These are phyloP conservation scores for Cheilosia vulpina DNA, from an alignment of 2,888 invertebrate genomes.

Conservation along the genomic window DNA sequence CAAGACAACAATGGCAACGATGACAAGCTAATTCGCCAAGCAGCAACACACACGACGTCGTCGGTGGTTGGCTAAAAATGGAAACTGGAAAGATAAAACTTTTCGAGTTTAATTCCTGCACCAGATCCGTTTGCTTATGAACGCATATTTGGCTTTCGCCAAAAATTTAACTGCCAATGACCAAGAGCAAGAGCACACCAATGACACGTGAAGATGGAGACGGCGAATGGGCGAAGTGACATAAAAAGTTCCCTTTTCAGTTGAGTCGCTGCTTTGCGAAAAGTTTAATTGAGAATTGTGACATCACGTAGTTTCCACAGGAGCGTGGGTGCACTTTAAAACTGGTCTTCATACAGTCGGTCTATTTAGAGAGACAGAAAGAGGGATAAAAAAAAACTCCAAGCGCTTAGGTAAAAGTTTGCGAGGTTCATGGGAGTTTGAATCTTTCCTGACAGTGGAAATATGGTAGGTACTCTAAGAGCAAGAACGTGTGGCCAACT, in stretches of 20 bases:
- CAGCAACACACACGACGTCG: conserved; percentile 9
- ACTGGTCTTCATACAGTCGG: conserved; percentile 19
- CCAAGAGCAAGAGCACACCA: conserved; percentile 12
- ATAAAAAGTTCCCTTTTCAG: conserved; percentile 15
- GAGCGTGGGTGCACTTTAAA: conserved; percentile 21
- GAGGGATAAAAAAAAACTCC: not conserved
- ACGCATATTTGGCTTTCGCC: conserved; percentile 14
- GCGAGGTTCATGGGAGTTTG: conserved; percentile 47
- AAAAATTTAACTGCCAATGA: conserved; percentile 33
- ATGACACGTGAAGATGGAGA: conserved; percentile 35
- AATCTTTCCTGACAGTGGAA: not conserved
- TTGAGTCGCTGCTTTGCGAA: conserved; percentile 17
- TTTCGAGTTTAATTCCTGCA: not conserved
- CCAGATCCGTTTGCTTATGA: conserved; percentile 36
- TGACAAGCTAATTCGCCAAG: conserved; percentile 50
- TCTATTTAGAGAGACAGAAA: conserved; percentile 11
- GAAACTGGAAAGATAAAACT: conserved; percentile 10
- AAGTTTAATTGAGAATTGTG: conserved; percentile 67
- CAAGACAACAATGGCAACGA: conserved; percentile 23
- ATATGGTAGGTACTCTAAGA: not conserved
- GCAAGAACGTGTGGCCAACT: conserved; percentile 9
- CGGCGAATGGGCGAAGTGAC: conserved; percentile 4
- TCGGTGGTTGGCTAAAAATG: conserved; percentile 29
- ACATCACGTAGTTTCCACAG: conserved; percentile 55
- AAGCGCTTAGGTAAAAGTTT: conserved; percentile 31